Evolutionary conservation across 2,888 invertebrate species (phyloP).

Genomic region (Muschampia plurimacula): DNA sequence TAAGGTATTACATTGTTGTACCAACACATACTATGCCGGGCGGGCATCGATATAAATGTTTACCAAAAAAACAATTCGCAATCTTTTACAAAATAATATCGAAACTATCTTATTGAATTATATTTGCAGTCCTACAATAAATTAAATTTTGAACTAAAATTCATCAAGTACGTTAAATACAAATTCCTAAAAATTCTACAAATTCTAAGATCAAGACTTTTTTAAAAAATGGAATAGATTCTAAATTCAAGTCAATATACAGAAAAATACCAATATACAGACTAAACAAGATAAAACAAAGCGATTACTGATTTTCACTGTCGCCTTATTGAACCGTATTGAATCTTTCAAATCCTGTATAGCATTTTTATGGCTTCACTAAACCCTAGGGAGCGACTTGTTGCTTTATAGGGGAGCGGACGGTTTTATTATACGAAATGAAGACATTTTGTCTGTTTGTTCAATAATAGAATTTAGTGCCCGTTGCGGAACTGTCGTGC

Average conservation of each 20-base stretch:
- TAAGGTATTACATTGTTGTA: too few relatives aligned
- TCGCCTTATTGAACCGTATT: background rate
- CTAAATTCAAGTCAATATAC: constrained; percentile 1
- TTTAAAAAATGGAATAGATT: background rate
- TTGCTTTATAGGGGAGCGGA: background rate
- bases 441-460: constrained; percentile 1
- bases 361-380: constrained; percentile 1
- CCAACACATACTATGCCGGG: too few relatives aligned
- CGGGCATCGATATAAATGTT: too few relatives aligned
- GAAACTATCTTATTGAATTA: too few relatives aligned
- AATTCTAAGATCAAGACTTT: too few relatives aligned
- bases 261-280: background rate
- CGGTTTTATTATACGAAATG: background rate
- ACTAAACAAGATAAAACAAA: background rate
- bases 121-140: too few relatives aligned
- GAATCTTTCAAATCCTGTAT: constrained; percentile 2
- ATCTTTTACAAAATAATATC: too few relatives aligned
- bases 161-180: too few relatives aligned
- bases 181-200: too few relatives aligned
- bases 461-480: background rate
- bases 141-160: too few relatives aligned
- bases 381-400: background rate
- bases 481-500: background rate
- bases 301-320: constrained; percentile 5
- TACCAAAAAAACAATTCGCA: too few relatives aligned